Base-by-base conservation (phyloP, 2,113 vertebrate species). In the Dasypus novemcinctus region DNA sequence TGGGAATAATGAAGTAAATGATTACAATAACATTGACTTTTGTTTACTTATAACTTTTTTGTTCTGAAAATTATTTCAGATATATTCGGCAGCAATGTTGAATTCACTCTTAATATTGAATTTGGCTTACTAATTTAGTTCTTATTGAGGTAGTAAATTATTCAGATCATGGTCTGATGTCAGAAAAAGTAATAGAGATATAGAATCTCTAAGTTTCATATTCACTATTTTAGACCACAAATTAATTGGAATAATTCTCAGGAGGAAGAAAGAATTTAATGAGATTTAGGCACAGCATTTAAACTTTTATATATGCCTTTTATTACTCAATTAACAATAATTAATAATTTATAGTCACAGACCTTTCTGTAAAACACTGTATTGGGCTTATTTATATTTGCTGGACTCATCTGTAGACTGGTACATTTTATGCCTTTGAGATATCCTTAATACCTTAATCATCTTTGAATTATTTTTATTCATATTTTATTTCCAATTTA, bases 51-150 rank as follows among this genome's bases (percentile, higher is more conserved):
- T 76, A 88, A 21, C 5, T 87, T 66, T 84, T 18, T 82, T 78
- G 23, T 69, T 52, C 33, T 87, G 43, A 84, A 94, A 84, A 87
- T 5, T 43, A 80, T 90, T 94, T 91, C 94, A 80, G 8, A 25
- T 71, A 11, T 80, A 90, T 72, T 52, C 87, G 66, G 68, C 31
- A 92, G 41, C 31, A 93, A 78, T 87, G 31, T 72, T 93, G n/a
- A 94, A 96, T 94, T 13, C 86, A 20, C 4, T 95, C 6, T 64
- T 91, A 81, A 75, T 41, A 43, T 18, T 95, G 54, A 81, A 11
- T 78, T 87, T 78, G 66, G 46, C 7, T 92, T 94, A 87, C 92
- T 72, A 88, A 91, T 94, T 96, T 95, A 84, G 63, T 90, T 43
- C 88, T 85, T 78, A 80, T 6, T 59, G 76, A 95, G 23, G 49